Base-by-base conservation (phyloP, 2,113 vertebrate species). In the Syngnathus typhle region DNA sequence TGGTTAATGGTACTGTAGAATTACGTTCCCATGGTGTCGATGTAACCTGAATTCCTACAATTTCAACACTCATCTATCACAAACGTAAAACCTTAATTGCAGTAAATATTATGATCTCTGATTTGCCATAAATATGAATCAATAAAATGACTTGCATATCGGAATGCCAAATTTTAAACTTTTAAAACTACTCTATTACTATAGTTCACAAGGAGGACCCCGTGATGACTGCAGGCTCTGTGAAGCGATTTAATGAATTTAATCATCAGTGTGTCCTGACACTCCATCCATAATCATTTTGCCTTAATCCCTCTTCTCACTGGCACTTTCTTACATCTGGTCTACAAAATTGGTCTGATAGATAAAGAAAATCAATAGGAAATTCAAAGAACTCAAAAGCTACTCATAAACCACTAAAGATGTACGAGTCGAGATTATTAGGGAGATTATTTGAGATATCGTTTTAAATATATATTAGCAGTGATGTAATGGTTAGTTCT, bases 291-390 rank as follows among this genome's bases (percentile, higher is more conserved):
- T 77, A 82, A 77, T 70, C 47, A 68, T 68, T 80, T 56, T 49
- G 38, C 27, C 27, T 36, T 58, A 72, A 74, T 76, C 64, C 41
- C 39, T 51, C 38, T 52, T 77, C 69, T 75, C 37, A 37, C 54
- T 59, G 56, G 12, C 64, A 83, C 75, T 80, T 76, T 21, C 70
- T 78, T 75, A 75, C 72, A 61, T 72, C 49, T 72, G 43, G 58
- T 49, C 39, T 15, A 32, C 65, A 65, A 72, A 69, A 75, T 39
- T 47, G 56, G 75, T 58, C 61, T 23, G 38, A 56, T 56, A 75
- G 71, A 75, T 82, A 72, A 75, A 75, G 71, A 61, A 80, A 85
- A 86, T 84, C 79, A 80, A 83, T 83, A 80, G 52, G 38, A 79
- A 75, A 79, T 76, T 68, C 54, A 73, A 71, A 72, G 60, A 70